phyloP scores from a whole-genome alignment of 2,888 invertebrate species.

The Poecilus cupreus region DNA sequence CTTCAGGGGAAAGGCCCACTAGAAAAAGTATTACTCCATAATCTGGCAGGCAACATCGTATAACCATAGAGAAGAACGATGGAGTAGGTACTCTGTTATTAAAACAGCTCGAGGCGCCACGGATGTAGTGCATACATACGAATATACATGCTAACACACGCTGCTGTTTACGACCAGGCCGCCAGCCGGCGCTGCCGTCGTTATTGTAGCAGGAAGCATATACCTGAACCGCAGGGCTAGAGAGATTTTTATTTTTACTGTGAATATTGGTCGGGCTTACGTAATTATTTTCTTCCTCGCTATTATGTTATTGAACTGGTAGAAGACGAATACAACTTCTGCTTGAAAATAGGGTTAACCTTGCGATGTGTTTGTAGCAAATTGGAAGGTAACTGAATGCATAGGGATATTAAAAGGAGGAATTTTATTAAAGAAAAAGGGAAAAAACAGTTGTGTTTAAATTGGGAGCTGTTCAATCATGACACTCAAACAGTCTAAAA shows the following conservation, averaged over 20 bases:
- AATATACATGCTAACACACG: constrained; percentile 23
- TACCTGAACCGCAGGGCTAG: not conserved
- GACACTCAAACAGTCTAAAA: too few relatives aligned
- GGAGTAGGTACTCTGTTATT: constrained; percentile 57
- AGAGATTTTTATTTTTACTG: too few relatives aligned
- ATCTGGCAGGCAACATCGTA: constrained; percentile 54
- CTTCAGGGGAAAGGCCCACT: constrained; percentile 30
- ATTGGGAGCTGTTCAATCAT: too few relatives aligned
- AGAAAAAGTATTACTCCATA: constrained; percentile 55
- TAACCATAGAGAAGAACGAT: constrained; percentile 48
- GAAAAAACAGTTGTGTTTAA: too few relatives aligned
- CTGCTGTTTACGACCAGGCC: constrained; percentile 15
- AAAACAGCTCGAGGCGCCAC: constrained; percentile 48
- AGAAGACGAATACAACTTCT: too few relatives aligned
- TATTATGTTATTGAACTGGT: too few relatives aligned
- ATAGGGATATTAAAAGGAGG: too few relatives aligned
- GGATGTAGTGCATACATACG: constrained; percentile 7
- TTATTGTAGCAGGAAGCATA: constrained; percentile 1
- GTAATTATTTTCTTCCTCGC: not conserved
- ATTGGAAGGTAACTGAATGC: too few relatives aligned
- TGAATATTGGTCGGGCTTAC: not conserved
- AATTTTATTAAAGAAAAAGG: too few relatives aligned
- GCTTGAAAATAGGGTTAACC: too few relatives aligned
- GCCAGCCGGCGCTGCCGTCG: constrained; percentile 3
- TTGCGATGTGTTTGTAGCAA: too few relatives aligned